phyloP scores from a whole-genome alignment of 2,113 vertebrate species.

The Oenanthe oenanthe region DNA sequence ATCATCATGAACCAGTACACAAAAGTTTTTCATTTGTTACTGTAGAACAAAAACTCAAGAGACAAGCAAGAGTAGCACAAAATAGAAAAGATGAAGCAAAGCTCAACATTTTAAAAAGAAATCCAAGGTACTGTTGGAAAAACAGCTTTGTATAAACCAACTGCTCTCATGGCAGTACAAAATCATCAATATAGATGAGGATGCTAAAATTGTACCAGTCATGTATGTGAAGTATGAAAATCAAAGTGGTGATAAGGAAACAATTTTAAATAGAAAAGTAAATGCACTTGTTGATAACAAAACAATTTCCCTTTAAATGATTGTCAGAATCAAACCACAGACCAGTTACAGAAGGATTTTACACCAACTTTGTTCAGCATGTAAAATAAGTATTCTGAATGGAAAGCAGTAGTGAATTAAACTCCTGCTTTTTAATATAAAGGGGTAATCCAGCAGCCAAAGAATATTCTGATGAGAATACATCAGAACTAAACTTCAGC shows the following conservation, averaged over 20 bases:
- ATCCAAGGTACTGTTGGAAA: not conserved
- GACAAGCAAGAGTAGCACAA: not conserved
- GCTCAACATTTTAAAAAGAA: not conserved
- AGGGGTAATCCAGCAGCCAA: slow-evolving; percentile 52
- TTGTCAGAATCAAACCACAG: not conserved
- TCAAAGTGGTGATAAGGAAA: not conserved
- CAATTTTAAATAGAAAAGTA: not conserved
- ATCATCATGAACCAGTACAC: not conserved
- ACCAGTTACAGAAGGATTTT: not conserved
- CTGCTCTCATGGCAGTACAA: not conserved
- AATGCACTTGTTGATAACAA: not conserved
- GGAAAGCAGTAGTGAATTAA: slow-evolving; percentile 57
- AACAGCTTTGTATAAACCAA: not conserved
- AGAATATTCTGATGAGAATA: slow-evolving; percentile 58
- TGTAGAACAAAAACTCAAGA: not conserved
- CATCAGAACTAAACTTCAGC: slow-evolving; percentile 74
- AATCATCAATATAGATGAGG: not conserved
- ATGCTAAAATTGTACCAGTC: not conserved
- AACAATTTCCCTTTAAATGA: not conserved
- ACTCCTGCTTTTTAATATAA: slow-evolving; percentile 5
- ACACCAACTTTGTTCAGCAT: not conserved
- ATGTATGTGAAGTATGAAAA: fast-evolving
- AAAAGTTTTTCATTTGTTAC: not conserved
- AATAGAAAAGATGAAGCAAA: not conserved
- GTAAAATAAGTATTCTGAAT: slow-evolving; percentile 56